Evolutionary conservation across 1,140 invertebrate genomes (phyloP), one percentile per base, ranked within the genome.

Genomic region (Solenopsis fugax): DNA sequence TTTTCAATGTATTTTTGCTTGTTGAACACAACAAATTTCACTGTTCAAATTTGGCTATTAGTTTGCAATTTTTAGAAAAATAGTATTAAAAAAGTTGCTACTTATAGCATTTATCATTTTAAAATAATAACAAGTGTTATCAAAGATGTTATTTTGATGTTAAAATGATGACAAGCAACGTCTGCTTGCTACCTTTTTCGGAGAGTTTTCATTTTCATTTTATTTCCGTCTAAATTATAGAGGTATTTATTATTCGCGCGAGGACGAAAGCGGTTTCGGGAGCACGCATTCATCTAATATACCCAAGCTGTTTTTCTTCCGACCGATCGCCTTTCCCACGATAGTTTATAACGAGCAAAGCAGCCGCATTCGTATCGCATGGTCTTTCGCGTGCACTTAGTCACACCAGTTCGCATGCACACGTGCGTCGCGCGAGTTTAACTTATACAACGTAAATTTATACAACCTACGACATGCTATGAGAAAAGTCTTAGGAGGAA

Each of bases 311-410:
- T 90, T 93, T 93, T 92, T 93, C 92, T 93, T 93, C 91, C 92
- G 92, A 93, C 92, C 92, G 92, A 94, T 94, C 93, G 92, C 91
- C 91, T 94, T 94, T 94, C 93, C 93, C 92, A 93, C 93, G 93
- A 16, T 90, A 78, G 90, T 87, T 91, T 82, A 72, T 89, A 89
- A 81, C 58, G 80, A 87, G 87, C 76, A 89, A 86, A 67, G 56
- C 81, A 87, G 80, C 89, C 88, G 89, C 92, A 90, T 93, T 93
- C 91, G 91, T 93, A 92, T 92, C 16, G 52, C 16, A 37, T 89
- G 88, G 89, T 91, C 88, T 87, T 89, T 78, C 76, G 84, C 71
- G 88, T 77, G 84, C 73, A 81, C 69, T 89, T 89, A 89, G 87
- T 89, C 88, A 86, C 84, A 89, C 58, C 56, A 56, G 48, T 29